Evolutionary conservation across 2,113 vertebrate species (phyloP), one percentile per base, ranked within the genome.

Genomic region (Leptobrachium ailaonicum): DNA sequence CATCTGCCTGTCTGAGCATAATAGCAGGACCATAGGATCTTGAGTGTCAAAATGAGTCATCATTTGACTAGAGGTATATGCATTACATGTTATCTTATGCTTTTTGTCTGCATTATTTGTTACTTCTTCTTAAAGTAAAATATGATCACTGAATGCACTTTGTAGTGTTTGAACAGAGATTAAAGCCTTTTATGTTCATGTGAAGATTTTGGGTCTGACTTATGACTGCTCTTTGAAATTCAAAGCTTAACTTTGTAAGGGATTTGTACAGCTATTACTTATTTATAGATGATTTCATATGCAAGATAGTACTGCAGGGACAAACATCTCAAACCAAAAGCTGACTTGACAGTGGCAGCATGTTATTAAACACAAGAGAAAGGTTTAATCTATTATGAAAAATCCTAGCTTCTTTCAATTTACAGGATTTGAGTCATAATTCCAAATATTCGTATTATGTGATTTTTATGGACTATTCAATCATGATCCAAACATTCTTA

Each of bases 241-340:
- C 78, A 80, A 80, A 73, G 78, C 71, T 80, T 80, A 73, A 80
- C 78, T 80, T 80, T 73, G 71, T 64, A 80, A 73, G 71, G 63
- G 71, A 80, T 80, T 80, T 80, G 78, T 80, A 73, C 71, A 74
- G 63, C 50, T 63, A 80, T 80, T 58, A 80, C 71, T 73, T 80
- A 80, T 80, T 80, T 73, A 80, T 80, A 80, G 74, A 74, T 74
- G 10, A 80, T 80, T 80, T 80, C 50, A 73, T 80, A 73, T 74
- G 78, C 62, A 74, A 80, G 78, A 73, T 80, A 74, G 78, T 53
- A 73, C 78, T 80, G 71, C 78, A 73, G 78, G 78, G 78, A 80
- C 78, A 80, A 74, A 80, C 71, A 80, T 40, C 71, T 80, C 71
- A 67, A 80, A 74, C 63, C 44, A 60, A 80, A 71, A 74, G 71